Base-by-base conservation (phyloP, 2,888 invertebrate species). In the Orchestes rusci region DNA sequence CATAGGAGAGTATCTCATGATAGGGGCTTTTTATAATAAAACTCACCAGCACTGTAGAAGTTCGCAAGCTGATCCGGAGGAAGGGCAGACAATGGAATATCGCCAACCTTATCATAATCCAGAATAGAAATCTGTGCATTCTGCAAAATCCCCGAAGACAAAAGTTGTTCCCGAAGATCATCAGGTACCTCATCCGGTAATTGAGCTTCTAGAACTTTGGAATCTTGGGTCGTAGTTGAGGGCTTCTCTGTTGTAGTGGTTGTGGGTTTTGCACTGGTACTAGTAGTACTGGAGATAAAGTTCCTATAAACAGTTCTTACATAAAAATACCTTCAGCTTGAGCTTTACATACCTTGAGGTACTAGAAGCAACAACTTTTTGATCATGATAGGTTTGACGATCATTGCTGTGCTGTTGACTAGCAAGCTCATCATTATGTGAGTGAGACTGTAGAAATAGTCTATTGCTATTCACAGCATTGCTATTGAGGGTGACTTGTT, bases 161-260 rank as follows among this genome's bases (percentile, higher is more conserved):
- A 68, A 3, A 91, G 69, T 59, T 91, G 90, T 61, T 87, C 78
- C 29, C 89, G 75, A 33, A 91, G 73, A 57, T 91, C 90, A 53
- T 88, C 89, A 3, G 91, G 91, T 4, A 90, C 89, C 71, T 91
- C 90, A 58, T 88, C 89, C 8, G 91, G 91, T 31, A 91, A 69
- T 55, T 75, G 70, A 30, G 69, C 65, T 53, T 79, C 74, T 46
- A 76, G 64, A 28, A 74, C 71, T 59, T 73, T 76, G 39, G 73
- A 73, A 56, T 77, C 79, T 56, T 62, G 62, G 1, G 65, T 66
- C 1, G 70, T 68, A 18, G 70, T 70, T 3, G 66, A 61, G 7
- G 65, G 66, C 41, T 70, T 63, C 53, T 70, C 69, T 19, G 70
- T 61, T 43, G 70, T 68, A 28, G 69, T 61, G 48, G 67, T 73